A percentile compares a stretch with the other conserved stretches of the same genome.
phyloP scores from a whole-genome alignment of 2,113 vertebrate species.

The Gavia stellata region DNA sequence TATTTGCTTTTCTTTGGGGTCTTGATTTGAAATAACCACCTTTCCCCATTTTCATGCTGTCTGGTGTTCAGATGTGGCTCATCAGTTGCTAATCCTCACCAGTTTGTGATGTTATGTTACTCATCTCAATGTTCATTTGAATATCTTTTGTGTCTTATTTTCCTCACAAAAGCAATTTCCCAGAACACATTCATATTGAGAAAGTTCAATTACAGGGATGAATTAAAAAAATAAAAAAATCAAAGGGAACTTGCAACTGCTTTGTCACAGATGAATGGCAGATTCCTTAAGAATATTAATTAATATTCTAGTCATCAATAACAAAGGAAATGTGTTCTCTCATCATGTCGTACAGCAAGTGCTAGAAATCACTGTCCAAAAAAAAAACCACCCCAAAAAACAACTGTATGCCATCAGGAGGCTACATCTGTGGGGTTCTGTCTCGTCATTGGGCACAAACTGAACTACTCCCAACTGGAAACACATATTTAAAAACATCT shows the following conservation, averaged over 20 bases:
- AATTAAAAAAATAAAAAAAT: neutral
- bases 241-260: neutral
- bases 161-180: neutral
- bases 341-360: neutral
- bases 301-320: neutral
- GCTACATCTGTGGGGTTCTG: neutral
- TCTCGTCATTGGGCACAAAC: neutral
- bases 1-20: neutral
- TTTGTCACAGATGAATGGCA: neutral
- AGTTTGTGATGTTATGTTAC: neutral
- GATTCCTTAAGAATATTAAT: neutral
- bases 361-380: neutral
- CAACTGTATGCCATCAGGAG: neutral
- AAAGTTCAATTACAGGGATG: neutral
- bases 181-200: neutral
- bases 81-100: neutral
- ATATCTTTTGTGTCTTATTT: neutral
- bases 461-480: neutral
- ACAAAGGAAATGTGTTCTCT: neutral
- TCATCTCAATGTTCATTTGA: neutral
- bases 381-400: neutral
- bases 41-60: neutral
- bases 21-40: neutral
- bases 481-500: neutral
- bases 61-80: neutral